Evolutionary conservation across 2,113 vertebrate genomes (phyloP).

Genomic region (Rhea pennata): DNA sequence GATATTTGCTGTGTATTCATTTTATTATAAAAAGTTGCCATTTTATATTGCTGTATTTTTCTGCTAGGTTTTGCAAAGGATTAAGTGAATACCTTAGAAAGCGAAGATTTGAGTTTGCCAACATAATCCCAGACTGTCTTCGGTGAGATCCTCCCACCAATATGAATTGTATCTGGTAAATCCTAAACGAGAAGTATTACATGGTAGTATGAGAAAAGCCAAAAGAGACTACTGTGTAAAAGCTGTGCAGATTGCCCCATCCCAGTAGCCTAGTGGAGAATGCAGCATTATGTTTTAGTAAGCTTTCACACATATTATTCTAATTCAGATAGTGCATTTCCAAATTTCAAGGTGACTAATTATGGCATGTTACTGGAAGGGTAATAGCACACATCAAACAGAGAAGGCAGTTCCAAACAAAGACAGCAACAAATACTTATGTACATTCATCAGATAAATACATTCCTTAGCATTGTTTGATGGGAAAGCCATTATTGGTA

Average conservation of each 20-base stretch:
- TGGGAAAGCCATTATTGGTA: background rate
- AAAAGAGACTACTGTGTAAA: background rate
- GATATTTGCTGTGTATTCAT: background rate
- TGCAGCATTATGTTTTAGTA: background rate
- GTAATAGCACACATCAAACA: background rate
- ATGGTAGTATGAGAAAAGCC: slow-evolving; percentile 6
- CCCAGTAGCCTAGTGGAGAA: background rate
- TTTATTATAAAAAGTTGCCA: background rate
- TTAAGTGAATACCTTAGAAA: slow-evolving; percentile 87
- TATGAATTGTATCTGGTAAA: slow-evolving; percentile 94
- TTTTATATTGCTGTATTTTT: background rate
- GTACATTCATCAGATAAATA: too few species aligned
- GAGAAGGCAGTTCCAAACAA: background rate
- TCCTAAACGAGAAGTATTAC: slow-evolving; percentile 81
- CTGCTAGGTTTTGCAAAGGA: background rate
- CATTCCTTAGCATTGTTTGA: background rate
- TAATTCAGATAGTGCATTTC: background rate
- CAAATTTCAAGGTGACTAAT: background rate
- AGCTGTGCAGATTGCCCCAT: background rate
- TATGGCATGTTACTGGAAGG: background rate
- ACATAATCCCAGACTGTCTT: slow-evolving; percentile 99
- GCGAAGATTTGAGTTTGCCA: slow-evolving; percentile 91
- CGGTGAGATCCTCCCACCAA: slow-evolving; percentile 93
- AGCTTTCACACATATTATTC: background rate
- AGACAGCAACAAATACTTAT: background rate